A percentile compares a stretch with the other conserved stretches of the same genome.
Evolutionary conservation across 2,113 vertebrate genomes (phyloP).

Genomic region (Sisor rabdophorus): DNA sequence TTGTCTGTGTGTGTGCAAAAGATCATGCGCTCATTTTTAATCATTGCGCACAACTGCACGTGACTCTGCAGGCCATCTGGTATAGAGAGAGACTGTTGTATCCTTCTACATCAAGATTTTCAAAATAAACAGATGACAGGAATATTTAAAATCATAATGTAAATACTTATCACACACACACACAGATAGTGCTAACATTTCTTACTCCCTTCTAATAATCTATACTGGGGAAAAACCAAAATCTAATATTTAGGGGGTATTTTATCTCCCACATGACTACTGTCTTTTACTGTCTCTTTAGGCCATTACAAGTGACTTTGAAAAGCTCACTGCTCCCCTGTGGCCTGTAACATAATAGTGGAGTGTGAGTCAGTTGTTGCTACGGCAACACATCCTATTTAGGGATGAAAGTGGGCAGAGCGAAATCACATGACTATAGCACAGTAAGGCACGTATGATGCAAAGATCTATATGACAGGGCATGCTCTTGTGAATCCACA

Average conservation of each 20-base stretch:
- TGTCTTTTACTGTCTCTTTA: constrained; percentile 25
- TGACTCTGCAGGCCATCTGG: constrained; percentile 36
- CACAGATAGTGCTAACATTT: background rate
- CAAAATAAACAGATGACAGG: background rate
- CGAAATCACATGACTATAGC: background rate
- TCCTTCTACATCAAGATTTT: constrained; percentile 35
- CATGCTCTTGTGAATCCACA: background rate
- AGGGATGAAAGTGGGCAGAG: constrained; percentile 38
- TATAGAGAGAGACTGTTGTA: too few relatives aligned
- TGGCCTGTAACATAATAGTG: constrained; percentile 61
- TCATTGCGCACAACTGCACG: constrained; percentile 41
- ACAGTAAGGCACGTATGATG: constrained; percentile 12
- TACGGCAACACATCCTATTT: constrained; percentile 70
- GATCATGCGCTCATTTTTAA: constrained; percentile 50
- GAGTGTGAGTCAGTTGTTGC: constrained; percentile 73
- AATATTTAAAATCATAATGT: background rate
- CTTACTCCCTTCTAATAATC: background rate
- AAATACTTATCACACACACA: background rate
- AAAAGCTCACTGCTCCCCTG: constrained; percentile 60
- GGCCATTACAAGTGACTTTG: constrained; percentile 42
- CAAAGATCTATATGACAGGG: background rate
- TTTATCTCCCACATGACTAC: background rate
- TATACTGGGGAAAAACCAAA: too few relatives aligned
- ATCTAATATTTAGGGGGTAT: background rate
- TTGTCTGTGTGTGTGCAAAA: too few relatives aligned